Percentiles rank a stretch among this genome's conserved stretches.
Evolutionary conservation across 1,140 invertebrate genomes (phyloP).

Genomic region (Danaus plexippus): DNA sequence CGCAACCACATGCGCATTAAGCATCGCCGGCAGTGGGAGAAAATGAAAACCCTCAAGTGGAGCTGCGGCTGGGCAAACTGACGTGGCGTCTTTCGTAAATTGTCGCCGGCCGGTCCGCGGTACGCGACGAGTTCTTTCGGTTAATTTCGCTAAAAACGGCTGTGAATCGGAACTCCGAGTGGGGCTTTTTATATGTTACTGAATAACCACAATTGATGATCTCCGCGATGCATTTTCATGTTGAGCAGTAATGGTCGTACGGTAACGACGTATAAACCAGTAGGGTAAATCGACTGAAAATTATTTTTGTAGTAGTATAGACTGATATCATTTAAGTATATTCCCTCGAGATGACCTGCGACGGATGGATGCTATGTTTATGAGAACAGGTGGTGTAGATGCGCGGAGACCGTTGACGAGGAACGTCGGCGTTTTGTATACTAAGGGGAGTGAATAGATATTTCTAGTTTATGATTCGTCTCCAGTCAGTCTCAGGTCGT

Average conservation of each 20-base stretch:
- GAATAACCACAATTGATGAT: slow-evolving; percentile 40
- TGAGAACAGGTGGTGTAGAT: too few relatives aligned
- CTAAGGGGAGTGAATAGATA: too few relatives aligned
- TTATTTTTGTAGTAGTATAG: slow-evolving; percentile 72
- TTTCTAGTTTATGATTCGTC: slow-evolving; percentile 10
- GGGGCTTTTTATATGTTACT: slow-evolving; percentile 35
- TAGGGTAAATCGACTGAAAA: slow-evolving; percentile 68
- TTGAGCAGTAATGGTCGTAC: slow-evolving; percentile 46
- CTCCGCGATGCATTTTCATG: slow-evolving; percentile 62
- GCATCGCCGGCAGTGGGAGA: slow-evolving; percentile 83
- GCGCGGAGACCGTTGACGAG: too few relatives aligned
- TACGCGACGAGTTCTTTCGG: slow-evolving; percentile 25
- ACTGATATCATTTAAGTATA: slow-evolving; percentile 68
- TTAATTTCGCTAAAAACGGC: slow-evolving; percentile 43
- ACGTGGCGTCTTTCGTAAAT: background rate
- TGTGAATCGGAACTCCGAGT: slow-evolving; percentile 54
- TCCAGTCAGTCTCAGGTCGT: slow-evolving; percentile 23
- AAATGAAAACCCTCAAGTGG: slow-evolving; percentile 86
- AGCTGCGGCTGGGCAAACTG: slow-evolving; percentile 71
- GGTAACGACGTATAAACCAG: slow-evolving; percentile 54
- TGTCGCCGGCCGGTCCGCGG: background rate
- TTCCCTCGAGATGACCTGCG: slow-evolving; percentile 11
- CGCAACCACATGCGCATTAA: slow-evolving; percentile 88
- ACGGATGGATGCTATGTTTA: background rate
- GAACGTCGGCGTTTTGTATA: too few relatives aligned